Base-by-base conservation (phyloP, 2,113 vertebrate species). In the Nothocercus julius region DNA sequence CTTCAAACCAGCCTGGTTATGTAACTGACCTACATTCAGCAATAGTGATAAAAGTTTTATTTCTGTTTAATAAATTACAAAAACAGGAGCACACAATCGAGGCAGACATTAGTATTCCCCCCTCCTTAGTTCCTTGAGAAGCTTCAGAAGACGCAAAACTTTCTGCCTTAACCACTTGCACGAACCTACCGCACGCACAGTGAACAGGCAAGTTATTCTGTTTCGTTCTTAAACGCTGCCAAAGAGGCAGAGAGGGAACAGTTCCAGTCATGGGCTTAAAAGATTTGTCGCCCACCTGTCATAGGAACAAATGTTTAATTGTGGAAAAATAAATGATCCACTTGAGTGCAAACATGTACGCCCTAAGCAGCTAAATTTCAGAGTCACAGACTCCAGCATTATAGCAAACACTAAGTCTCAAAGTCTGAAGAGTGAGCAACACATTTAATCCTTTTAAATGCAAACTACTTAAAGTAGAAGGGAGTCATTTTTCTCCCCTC, bases 21-120 rank as follows among this genome's bases (percentile, higher is more conserved):
- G 64, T 21, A 91, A 34, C 66, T 83, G 93, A 81, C 61, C 70
- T 72, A 14, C 68, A 85, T 61, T 67, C 87, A 72, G 56, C 2
- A 34, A 11, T 10, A 45, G 73, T 47, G 80, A 81, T 49, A 84
- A 56, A 92, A 61, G 85, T 76, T 87, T 88, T 61, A 82, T 95
- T 96, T 90, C 83, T 70, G 73, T 84, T 92, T 68, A 53, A 95
- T 84, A 67, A 74, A 86, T 93, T 75, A 54, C 66, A 89, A 70
- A 84, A 83, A 44, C 86, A 70, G 61, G 3, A 83, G 72, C 6
- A 36, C 49, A 16, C 24, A 38, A n/a, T 40, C 53, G 40, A 89
- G 83, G 42, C 83, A 85, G 86, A 36, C 64, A 85, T 56, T 25
- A 53, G 72, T 7, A 70, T 34, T 34, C 28, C 11, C 42, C 28